Conservation (phyloP, 2,113 vertebrate species). For the Guaruba guarouba region DNA sequence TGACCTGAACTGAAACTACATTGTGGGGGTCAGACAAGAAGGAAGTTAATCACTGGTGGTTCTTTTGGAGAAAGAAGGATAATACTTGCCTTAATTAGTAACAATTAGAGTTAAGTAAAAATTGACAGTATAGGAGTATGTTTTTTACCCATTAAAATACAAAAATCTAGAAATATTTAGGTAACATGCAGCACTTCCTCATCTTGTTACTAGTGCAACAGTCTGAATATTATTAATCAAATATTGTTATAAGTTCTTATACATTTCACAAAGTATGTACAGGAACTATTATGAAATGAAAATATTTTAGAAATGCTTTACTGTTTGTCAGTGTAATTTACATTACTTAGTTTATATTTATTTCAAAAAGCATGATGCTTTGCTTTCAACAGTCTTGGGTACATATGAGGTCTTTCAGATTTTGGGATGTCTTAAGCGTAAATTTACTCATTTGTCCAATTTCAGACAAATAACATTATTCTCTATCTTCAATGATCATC, state of each 20-base stretch:
- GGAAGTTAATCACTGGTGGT: neutral
- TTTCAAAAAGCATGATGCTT: neutral
- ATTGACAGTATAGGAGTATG: accelerated
- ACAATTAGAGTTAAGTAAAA: neutral
- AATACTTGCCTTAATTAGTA: neutral
- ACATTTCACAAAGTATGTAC: neutral
- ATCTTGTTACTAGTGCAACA: neutral
- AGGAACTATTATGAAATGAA: neutral
- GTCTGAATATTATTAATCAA: neutral
- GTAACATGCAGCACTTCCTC: neutral
- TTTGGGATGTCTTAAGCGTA: neutral
- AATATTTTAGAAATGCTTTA: neutral
- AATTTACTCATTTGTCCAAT: neutral
- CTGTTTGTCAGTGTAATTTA: neutral
- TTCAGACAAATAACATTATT: neutral
- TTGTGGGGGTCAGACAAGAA: neutral
- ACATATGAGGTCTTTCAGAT: neutral
- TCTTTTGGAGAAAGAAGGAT: neutral
- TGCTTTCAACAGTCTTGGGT: neutral
- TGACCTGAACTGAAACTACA: neutral
- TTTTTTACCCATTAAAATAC: neutral
- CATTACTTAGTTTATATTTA: neutral
- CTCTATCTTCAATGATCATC: neutral
- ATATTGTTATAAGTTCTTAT: neutral
- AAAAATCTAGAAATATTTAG: neutral